These are phyloP conservation scores for Leptoclinus maculatus DNA, from an alignment of 2,797 vertebrate genomes.

Conservation along the genomic window DNA sequence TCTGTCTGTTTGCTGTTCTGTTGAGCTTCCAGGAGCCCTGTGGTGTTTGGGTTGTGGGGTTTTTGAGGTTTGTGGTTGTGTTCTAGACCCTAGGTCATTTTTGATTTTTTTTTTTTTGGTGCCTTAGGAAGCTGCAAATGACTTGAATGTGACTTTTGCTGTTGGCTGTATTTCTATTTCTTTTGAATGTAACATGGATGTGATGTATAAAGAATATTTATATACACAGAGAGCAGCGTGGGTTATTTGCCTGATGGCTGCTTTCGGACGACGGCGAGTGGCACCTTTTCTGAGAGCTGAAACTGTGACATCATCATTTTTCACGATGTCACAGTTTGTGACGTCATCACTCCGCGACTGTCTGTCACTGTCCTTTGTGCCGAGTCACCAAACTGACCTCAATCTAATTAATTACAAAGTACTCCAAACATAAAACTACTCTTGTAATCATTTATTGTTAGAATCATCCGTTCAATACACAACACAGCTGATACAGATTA, in stretches of 20 bases:
- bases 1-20: constrained; percentile 29
- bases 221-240: constrained; percentile 54
- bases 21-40: constrained; percentile 49
- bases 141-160: constrained; percentile 71
- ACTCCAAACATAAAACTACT: neutral
- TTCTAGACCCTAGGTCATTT: neutral
- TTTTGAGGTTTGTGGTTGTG: neutral
- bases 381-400: neutral
- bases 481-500: constrained; percentile 58
- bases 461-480: constrained; percentile 64
- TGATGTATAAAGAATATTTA: constrained; percentile 74
- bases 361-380: no score
- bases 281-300: no score
- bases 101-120: constrained; percentile 50
- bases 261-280: neutral
- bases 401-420: neutral
- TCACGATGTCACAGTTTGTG: no score
- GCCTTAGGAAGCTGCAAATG: constrained; percentile 63
- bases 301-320: no score
- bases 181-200: constrained; percentile 68
- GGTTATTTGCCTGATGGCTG: constrained; percentile 5
- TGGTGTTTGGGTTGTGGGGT: constrained; percentile 4
- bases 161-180: constrained; percentile 66
- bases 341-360: no score
- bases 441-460: constrained; percentile 71